Conservation (phyloP, 2,113 vertebrate species). For the Festucalex cinctus region DNA sequence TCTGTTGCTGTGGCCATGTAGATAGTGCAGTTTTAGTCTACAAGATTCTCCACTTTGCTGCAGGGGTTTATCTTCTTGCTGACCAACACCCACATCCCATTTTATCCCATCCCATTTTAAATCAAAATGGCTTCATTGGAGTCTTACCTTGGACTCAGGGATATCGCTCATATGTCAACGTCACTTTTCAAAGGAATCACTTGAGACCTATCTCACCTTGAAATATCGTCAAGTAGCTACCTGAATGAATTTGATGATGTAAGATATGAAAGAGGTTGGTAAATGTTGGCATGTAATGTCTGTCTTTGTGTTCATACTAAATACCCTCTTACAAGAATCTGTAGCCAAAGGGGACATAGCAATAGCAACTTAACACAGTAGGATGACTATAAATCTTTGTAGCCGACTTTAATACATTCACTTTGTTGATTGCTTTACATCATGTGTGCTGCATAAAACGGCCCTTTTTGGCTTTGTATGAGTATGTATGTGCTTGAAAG, state of each 20-base stretch:
- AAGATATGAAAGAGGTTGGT: conserved; percentile 7
- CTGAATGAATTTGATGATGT: not conserved
- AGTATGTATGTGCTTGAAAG: conserved; percentile 14
- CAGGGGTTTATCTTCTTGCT: too few relatives aligned
- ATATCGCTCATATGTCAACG: too few relatives aligned
- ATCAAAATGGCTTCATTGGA: too few relatives aligned
- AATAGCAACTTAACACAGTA: not conserved
- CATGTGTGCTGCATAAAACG: conserved; percentile 1
- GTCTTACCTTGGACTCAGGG: too few relatives aligned
- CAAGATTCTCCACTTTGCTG: too few relatives aligned
- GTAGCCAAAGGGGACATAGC: not conserved
- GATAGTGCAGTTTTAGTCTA: too few relatives aligned
- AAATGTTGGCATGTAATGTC: conserved; percentile 12
- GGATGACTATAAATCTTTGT: not conserved
- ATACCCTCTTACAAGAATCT: not conserved
- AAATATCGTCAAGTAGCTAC: too few relatives aligned
- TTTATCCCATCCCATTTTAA: too few relatives aligned
- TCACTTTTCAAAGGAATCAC: too few relatives aligned
- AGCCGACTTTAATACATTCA: conserved; percentile 1
- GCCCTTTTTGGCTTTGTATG: conserved; percentile 4
- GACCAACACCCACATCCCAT: too few relatives aligned
- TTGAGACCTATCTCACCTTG: too few relatives aligned
- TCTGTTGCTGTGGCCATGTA: too few relatives aligned
- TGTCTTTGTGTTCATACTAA: not conserved
- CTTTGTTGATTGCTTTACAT: not conserved